Evolutionary conservation across 2,888 invertebrate species (phyloP).

Genomic region (Lycaena phlaeas): DNA sequence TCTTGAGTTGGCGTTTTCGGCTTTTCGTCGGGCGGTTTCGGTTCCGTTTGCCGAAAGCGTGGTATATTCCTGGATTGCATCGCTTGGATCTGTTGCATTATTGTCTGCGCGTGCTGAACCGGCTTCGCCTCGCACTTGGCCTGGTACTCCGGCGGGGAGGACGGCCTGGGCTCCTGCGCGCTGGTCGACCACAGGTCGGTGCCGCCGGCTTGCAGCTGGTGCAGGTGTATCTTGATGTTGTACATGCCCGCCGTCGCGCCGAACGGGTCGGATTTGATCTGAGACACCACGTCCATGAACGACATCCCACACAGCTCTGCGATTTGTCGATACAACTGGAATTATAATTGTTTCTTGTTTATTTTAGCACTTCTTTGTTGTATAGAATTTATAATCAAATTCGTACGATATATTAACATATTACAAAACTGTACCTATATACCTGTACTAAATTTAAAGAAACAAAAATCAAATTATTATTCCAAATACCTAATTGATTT

Average conservation of each 20-base stretch:
- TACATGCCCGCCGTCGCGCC: slow-evolving; percentile 75
- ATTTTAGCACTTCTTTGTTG: no score
- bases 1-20: no score
- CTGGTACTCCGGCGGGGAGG: slow-evolving; percentile 41
- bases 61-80: slow-evolving; percentile 4
- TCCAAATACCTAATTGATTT: no score
- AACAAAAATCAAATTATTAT: no score
- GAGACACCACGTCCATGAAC: slow-evolving; percentile 52
- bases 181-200: slow-evolving; percentile 43
- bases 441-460: no score
- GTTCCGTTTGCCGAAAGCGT: slow-evolving; percentile 6
- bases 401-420: no score
- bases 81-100: slow-evolving; percentile 4
- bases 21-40: slow-evolving; percentile 9
- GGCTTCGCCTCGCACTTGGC: slow-evolving; percentile 23
- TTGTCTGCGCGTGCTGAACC: slow-evolving; percentile 10
- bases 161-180: slow-evolving; percentile 34
- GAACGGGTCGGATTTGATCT: slow-evolving; percentile 68
- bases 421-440: no score
- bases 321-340: slow-evolving; percentile 62
- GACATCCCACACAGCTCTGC: slow-evolving; percentile 55
- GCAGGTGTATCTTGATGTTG: slow-evolving; percentile 68
- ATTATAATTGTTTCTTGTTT: no score
- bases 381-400: no score
- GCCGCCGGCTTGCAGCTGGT: slow-evolving; percentile 37